Percentiles rank a stretch among this genome's conserved stretches.
Evolutionary conservation across 1,140 invertebrate species (phyloP).

Genomic region (Drosophila paulistorum): DNA sequence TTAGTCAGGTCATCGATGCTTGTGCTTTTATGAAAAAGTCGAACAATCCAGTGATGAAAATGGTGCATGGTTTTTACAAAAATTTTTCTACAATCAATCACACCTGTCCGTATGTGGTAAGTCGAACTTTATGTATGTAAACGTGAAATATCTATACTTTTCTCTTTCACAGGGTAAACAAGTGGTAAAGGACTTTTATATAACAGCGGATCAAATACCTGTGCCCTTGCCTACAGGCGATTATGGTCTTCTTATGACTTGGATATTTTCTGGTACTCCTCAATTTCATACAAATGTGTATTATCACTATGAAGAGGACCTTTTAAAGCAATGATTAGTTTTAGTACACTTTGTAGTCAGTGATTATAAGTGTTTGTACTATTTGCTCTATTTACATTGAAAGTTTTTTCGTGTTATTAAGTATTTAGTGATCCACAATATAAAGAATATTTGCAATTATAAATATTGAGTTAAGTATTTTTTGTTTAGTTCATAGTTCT

Average conservation of each 20-base stretch:
- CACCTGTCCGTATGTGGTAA: conserved; percentile 11
- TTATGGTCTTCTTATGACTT: conserved; percentile 7
- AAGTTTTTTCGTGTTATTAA: too few species aligned
- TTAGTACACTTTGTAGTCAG: too few species aligned
- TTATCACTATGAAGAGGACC: neutral
- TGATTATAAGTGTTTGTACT: too few species aligned
- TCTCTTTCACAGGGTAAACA: conserved; percentile 5
- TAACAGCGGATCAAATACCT: neutral
- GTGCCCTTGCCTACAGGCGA: conserved; percentile 12
- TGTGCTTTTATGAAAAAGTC: neutral
- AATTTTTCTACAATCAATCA: neutral
- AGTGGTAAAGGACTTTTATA: conserved; percentile 5
- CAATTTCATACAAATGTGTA: too few species aligned
- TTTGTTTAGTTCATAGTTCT: too few species aligned
- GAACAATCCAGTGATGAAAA: neutral
- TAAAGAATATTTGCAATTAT: too few species aligned
- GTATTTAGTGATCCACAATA: too few species aligned
- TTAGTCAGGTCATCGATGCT: neutral
- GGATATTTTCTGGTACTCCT: conserved; percentile 1
- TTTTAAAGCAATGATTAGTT: neutral
- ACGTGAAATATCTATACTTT: too few species aligned
- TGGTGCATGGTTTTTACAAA: too few species aligned
- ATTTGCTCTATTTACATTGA: too few species aligned
- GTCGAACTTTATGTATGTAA: neutral
- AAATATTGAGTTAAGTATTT: too few species aligned